A percentile compares a stretch with the other conserved stretches of the same genome.
Evolutionary conservation across 2,797 vertebrate genomes (phyloP).

Genomic region (Pipistrellus pipistrellus): DNA sequence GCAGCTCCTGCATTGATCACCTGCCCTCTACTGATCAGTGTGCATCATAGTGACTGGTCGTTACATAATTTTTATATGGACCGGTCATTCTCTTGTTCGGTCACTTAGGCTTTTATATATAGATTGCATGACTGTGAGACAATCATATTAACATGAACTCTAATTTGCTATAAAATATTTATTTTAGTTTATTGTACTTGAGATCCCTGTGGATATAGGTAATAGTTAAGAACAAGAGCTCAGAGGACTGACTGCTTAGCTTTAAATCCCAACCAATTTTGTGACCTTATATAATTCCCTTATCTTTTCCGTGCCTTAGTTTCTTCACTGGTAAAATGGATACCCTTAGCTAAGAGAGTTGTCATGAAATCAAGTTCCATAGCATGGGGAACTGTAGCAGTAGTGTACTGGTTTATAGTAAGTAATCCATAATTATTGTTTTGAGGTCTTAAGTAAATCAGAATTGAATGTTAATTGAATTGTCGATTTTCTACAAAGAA

Average conservation of each 20-base stretch:
- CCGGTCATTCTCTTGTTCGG: too few relatives aligned
- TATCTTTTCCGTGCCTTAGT: neutral
- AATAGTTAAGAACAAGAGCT: neutral
- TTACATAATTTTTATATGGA: too few relatives aligned
- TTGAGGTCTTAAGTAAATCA: slow-evolving; percentile 12
- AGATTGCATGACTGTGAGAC: neutral
- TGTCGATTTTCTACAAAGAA: slow-evolving; percentile 44
- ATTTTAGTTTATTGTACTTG: slow-evolving; percentile 48
- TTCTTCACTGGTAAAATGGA: slow-evolving; percentile 49
- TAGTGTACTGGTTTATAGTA: neutral
- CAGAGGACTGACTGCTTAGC: neutral
- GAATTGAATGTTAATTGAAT: slow-evolving; percentile 40
- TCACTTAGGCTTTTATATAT: too few relatives aligned
- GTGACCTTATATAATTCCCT: neutral
- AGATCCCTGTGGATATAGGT: neutral
- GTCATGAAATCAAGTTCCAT: neutral
- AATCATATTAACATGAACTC: slow-evolving; percentile 21
- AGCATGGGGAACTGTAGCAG: neutral
- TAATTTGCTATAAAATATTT: neutral
- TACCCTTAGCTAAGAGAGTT: neutral
- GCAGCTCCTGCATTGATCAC: too few relatives aligned
- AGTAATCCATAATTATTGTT: neutral
- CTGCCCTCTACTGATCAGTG: too few relatives aligned
- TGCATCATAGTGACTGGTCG: too few relatives aligned
- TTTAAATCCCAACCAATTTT: slow-evolving; percentile 30